Evolutionary conservation across 2,888 invertebrate species (phyloP), one percentile per base, ranked within the genome.

Genomic region (Brassicogethes aeneus): DNA sequence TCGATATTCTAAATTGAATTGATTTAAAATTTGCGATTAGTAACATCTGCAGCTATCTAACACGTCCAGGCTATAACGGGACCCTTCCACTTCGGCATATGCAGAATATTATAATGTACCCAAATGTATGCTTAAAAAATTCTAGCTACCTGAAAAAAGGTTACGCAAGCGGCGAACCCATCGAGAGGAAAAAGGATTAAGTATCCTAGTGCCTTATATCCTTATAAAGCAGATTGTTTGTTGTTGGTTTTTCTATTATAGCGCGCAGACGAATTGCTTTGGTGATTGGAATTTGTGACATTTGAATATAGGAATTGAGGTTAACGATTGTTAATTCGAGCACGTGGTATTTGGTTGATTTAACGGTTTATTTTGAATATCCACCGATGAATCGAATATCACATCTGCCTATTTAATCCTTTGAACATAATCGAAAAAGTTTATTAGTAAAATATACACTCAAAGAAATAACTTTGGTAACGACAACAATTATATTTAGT

Each of bases 81-180:
- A 37, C 16, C 34, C 17, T 23, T n/a, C n/a, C n/a, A 48, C 45
- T 44, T 40, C 40, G 45, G 38, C 53, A 52, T 57, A 58, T 58
- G 56, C 56, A 57, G 54, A 56, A 58, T 61, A 57, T 58, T 23
- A 7, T 58, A 56, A 57, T 57, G 58, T 58, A 50, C 50, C 43
- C 50, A 52, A 59, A 59, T 57, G 54, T 59, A 57, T 57, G 56
- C 55, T 23, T 23, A 23, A 23, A 23, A 23, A 23, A 23, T 23
- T n/a, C 44, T 44, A 44, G 44, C 52, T 59, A 60, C 60, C 60
- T 60, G 59, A 52, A 52, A 55, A 51, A 54, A 53, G 56, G 55
- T 53, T 51, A 42, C 46, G 48, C 43, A 45, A 48, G 42, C 48
- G 44, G 46, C 48, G 43, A 46, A 44, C 49, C 43, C 31, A 33